Conservation (phyloP, 2,888 invertebrate genomes). For the Encarsia formosa region DNA sequence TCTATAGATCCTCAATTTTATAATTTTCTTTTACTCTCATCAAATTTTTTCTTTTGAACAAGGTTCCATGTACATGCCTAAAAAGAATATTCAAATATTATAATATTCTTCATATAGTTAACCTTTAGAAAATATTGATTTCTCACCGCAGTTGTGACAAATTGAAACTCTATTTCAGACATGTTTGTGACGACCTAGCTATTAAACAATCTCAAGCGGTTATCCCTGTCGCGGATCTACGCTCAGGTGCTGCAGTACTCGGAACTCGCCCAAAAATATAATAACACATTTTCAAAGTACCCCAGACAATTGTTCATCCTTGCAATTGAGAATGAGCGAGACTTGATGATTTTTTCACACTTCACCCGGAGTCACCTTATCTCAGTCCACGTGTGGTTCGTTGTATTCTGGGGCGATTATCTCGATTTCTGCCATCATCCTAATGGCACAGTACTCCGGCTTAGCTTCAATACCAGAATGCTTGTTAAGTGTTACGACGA, state of each 20-base stretch:
- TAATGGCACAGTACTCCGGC: slow-evolving; percentile 22
- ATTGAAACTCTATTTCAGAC: slow-evolving; percentile 2
- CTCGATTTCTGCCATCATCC: slow-evolving; percentile 19
- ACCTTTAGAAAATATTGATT: too few relatives aligned
- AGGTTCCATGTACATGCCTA: too few relatives aligned
- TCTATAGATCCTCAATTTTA: too few relatives aligned
- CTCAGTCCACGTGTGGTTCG: slow-evolving; percentile 36
- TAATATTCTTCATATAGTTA: too few relatives aligned
- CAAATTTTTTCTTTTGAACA: too few relatives aligned
- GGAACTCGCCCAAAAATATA: slow-evolving; percentile 1
- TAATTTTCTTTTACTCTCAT: too few relatives aligned
- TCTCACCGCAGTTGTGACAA: too few relatives aligned
- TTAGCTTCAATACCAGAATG: slow-evolving; percentile 33
- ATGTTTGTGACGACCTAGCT: slow-evolving; percentile 4
- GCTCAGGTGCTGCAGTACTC: slow-evolving; percentile 5
- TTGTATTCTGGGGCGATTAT: slow-evolving; percentile 31
- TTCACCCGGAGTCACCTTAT: slow-evolving; percentile 26
- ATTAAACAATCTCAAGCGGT: background rate
- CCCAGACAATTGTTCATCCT: slow-evolving; percentile 31
- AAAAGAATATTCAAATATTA: too few relatives aligned
- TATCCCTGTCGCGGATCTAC: background rate
- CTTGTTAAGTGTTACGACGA: slow-evolving; percentile 31
- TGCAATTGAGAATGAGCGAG: slow-evolving; percentile 22
- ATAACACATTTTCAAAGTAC: slow-evolving; percentile 9
- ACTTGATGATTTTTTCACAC: slow-evolving; percentile 28